Evolutionary conservation across 2,888 invertebrate genomes (phyloP), one percentile per base, ranked within the genome.

Genomic region (Megaustenia siamemsis): DNA sequence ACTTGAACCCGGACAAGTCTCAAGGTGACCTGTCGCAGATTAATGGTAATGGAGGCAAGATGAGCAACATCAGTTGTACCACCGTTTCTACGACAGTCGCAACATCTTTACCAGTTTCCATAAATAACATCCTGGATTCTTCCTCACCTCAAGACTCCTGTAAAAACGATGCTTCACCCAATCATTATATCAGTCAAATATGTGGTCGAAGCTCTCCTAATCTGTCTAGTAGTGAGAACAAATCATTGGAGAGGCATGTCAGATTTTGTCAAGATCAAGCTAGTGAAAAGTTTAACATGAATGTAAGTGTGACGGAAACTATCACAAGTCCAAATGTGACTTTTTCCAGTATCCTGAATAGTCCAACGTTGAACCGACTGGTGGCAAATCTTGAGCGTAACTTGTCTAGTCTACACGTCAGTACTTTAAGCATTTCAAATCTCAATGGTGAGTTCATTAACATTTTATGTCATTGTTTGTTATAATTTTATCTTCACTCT

Each of bases 291-390:
- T 35, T n/a, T n/a, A 82, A 32, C 28, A 40, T 32, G 40, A 45
- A 63, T 18, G 10, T 4, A 15, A 83, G 69, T 35, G 38, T 49
- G 56, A 10, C 56, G 24, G 56, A 78, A 38, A 49, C 10, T 10
- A 68, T 77, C 40, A 45, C 45, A 18, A 78, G 21, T 69, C 69
- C 77, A 12, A 73, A 84, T 73, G 73, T 84, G 40, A 87, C 85
- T 40, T 86, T 82, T 43, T 63, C 81, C 56, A 87, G 87, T 24
- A 78, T 87, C 53, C 43, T 85, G 18, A 82, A 85, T 63, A 80
- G 63, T n/a, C 83, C 83, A n/a, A 18, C 78, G 38, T 53, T 81
- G 73, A 45, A 83, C n/a, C 77, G 83, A 18, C 21, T 56, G n/a
- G n/a, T 83, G 18, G 28, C 56, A 38, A 69, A 60, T n/a, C 40